Evolutionary conservation across 2,797 vertebrate genomes (phyloP).

Genomic region (Sebastes vulpes): DNA sequence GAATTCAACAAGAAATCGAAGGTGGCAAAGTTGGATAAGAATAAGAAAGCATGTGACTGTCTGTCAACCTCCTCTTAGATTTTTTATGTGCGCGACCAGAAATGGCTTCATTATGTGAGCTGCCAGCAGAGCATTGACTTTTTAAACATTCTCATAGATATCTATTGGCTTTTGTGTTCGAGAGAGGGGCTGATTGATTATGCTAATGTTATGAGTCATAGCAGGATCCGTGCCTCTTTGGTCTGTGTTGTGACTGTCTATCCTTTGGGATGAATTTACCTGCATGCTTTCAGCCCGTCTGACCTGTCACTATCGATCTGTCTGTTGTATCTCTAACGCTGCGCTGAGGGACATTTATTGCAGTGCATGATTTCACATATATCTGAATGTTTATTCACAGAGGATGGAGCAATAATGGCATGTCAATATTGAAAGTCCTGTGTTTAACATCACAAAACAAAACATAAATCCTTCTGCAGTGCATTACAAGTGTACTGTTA

Average conservation of each 20-base stretch:
- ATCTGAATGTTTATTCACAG: neutral
- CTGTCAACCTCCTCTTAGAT: neutral
- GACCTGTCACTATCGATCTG: conserved; percentile 47
- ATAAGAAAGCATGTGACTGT: conserved; percentile 30
- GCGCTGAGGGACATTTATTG: conserved; percentile 8
- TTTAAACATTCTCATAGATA: conserved; percentile 12
- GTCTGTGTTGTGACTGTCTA: neutral
- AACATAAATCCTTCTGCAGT: neutral
- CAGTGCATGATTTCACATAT: conserved; percentile 3
- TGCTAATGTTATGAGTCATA: conserved; percentile 35
- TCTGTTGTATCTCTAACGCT: neutral
- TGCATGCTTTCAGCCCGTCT: conserved; percentile 20
- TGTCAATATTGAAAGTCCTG: neutral
- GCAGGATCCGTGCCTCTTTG: neutral
- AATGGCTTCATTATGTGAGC: conserved; percentile 28
- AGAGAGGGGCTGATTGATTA: conserved; percentile 40
- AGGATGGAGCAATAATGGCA: neutral
- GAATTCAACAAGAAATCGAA: conserved; percentile 41
- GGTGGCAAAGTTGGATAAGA: conserved; percentile 22
- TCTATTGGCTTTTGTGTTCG: conserved; percentile 27
- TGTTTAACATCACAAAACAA: neutral
- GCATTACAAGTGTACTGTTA: neutral
- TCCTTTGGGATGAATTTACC: conserved; percentile 20
- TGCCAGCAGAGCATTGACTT: conserved; percentile 7
- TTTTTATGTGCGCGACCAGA: neutral